Percentiles rank a stretch among this genome's conserved stretches.
These are phyloP conservation scores for Diglossa brunneiventris DNA, from an alignment of 2,113 vertebrate genomes.

Conservation along the genomic window DNA sequence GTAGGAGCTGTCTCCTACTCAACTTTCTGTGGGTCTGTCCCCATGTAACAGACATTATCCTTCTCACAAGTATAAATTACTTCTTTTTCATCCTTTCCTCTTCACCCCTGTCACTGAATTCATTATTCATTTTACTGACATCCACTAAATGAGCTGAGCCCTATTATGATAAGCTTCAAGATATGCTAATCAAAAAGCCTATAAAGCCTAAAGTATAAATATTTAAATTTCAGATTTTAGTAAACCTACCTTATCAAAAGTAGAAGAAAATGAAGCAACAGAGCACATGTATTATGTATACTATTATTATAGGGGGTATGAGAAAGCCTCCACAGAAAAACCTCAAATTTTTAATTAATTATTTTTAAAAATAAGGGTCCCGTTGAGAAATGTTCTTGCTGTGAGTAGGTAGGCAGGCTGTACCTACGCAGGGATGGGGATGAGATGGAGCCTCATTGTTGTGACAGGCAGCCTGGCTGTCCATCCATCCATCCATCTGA, in stretches of 20 bases:
- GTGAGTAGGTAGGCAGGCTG: background rate
- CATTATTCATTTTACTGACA: slow-evolving; percentile 25
- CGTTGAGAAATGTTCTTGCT: background rate
- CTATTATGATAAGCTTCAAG: slow-evolving; percentile 39
- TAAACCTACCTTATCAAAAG: slow-evolving; percentile 10
- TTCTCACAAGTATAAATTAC: background rate
- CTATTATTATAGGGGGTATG: background rate
- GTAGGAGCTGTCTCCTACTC: background rate
- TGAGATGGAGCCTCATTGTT: background rate
- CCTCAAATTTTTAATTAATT: background rate
- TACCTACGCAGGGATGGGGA: background rate
- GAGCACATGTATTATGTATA: background rate
- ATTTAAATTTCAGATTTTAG: slow-evolving; percentile 49
- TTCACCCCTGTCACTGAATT: background rate
- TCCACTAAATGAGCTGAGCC: background rate
- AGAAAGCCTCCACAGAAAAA: background rate
- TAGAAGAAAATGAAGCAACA: background rate
- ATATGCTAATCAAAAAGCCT: slow-evolving; percentile 24
- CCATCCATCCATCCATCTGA: background rate
- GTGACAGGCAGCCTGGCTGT: background rate
- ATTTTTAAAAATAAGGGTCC: background rate
- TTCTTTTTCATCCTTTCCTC: background rate
- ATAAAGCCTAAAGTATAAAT: slow-evolving; percentile 24
- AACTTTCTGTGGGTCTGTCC: background rate
- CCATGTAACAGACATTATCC: background rate